These are phyloP conservation scores for Sinonovacula constricta DNA, from an alignment of 1,140 invertebrate genomes.

Conservation along the genomic window DNA sequence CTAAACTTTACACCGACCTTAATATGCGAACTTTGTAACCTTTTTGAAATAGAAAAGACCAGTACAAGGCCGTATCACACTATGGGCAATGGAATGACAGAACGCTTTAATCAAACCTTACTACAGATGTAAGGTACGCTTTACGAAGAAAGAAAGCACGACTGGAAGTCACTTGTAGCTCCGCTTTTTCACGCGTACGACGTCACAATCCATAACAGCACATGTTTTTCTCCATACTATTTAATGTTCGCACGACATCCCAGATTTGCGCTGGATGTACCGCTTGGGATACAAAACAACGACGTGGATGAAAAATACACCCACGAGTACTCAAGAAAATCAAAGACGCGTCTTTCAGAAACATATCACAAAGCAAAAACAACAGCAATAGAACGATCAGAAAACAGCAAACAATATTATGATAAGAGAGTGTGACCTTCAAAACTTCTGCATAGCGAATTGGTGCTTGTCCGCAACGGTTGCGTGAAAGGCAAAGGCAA, in stretches of 20 bases:
- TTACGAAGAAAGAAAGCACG: constrained; percentile 27
- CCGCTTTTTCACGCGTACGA: neutral
- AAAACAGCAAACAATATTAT: no score
- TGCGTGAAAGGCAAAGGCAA: no score
- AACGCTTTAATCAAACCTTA: constrained; percentile 44
- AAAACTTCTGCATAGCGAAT: no score
- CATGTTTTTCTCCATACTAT: neutral
- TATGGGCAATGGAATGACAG: constrained; percentile 29
- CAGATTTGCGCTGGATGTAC: neutral
- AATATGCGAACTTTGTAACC: constrained; percentile 41
- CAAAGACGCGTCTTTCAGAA: no score
- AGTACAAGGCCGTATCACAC: constrained; percentile 47
- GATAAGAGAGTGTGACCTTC: no score
- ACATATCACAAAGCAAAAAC: no score
- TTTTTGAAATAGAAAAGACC: constrained; percentile 36
- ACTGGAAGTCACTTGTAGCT: constrained; percentile 33
- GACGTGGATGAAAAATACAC: no score
- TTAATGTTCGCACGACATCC: neutral
- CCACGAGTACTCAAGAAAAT: no score
- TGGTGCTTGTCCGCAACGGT: no score
- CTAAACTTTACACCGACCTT: constrained; percentile 34
- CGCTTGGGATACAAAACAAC: no score
- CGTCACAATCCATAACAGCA: neutral
- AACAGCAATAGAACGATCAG: no score
- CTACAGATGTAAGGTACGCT: constrained; percentile 47